Evolutionary conservation across 2,113 vertebrate species (phyloP).

Genomic region (Macrotus californicus): DNA sequence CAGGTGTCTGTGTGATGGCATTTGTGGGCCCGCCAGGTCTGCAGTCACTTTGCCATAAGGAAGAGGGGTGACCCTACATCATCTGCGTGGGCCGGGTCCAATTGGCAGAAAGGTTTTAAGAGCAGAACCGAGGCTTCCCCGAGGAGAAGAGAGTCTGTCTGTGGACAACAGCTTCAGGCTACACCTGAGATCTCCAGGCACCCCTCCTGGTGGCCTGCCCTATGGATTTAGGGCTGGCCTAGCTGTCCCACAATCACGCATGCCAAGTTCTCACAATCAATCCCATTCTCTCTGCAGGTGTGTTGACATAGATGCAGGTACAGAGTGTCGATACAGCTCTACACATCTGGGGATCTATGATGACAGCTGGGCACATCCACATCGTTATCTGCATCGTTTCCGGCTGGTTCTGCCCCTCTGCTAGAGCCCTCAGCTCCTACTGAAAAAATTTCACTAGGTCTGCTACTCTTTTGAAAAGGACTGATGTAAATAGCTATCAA

Average conservation of each 20-base stretch:
- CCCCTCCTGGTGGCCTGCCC: neutral
- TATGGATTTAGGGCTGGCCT: rapidly evolving
- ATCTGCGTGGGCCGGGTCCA: no score
- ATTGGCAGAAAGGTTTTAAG: neutral
- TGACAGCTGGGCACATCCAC: neutral
- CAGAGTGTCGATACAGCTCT: neutral
- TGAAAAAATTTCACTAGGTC: neutral
- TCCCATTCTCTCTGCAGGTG: neutral
- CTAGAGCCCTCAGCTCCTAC: neutral
- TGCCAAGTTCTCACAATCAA: neutral
- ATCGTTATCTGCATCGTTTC: neutral
- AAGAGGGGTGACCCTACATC: neutral
- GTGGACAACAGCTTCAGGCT: neutral
- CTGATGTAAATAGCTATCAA: neutral
- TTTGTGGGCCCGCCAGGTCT: neutral
- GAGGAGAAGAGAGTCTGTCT: neutral
- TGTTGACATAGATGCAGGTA: rapidly evolving
- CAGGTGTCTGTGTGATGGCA: neutral
- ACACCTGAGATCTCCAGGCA: neutral
- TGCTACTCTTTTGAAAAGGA: neutral
- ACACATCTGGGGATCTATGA: neutral
- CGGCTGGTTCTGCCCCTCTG: neutral
- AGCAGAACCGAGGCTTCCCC: neutral
- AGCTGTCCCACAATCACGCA: rapidly evolving
- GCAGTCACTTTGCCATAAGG: neutral